Base-by-base conservation (phyloP, 2,113 vertebrate genomes). In the Cyprinodon variegatus region DNA sequence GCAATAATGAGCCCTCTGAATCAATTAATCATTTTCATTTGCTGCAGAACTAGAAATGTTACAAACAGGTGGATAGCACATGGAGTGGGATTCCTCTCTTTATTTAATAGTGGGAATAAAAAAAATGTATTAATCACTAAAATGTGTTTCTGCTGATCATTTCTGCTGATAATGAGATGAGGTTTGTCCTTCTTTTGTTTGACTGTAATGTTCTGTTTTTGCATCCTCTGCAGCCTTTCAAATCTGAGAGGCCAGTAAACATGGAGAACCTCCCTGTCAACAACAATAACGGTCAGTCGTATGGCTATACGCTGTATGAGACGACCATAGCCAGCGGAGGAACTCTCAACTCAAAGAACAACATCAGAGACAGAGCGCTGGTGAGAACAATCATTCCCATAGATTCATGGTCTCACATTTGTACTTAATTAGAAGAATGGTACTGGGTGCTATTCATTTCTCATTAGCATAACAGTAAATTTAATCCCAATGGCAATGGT, bases 281-380 rank as follows among this genome's bases (percentile, higher is more conserved):
- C 4, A 85, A 94, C 11, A 94, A 93, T 70, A 94, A 90, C 0
- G 97, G 97, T 43, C 97, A 99, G 91, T 93, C 96, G 0, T 95
- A 95, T 1, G 97, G 97, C 0, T 98, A 99, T 17, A 95, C 95
- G 0, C 93, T 99, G 39, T 99, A 99, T 0, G 96, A 97, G 92
- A 96, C 96, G 3, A 91, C 93, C 70, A 95, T 98, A 36, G 89
- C 86, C 45, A 90, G 92, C 0, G 94, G 96, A 9, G 97, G 97
- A 0, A 29, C 83, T 0, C 94, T 98, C 46, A 89, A 90, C 64
- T 94, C 95, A 0, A 91, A 77, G 46, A 95, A 96, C 62, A 92
- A 94, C 0, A 85, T 97, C 78, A 93, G 94, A 37, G 97, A 98
- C 82, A 90, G 96, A 88, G 97, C 97, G 0, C 90, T 97, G 95